Evolutionary conservation across 2,888 invertebrate species (phyloP).

Genomic region (Dascillus cervinus): DNA sequence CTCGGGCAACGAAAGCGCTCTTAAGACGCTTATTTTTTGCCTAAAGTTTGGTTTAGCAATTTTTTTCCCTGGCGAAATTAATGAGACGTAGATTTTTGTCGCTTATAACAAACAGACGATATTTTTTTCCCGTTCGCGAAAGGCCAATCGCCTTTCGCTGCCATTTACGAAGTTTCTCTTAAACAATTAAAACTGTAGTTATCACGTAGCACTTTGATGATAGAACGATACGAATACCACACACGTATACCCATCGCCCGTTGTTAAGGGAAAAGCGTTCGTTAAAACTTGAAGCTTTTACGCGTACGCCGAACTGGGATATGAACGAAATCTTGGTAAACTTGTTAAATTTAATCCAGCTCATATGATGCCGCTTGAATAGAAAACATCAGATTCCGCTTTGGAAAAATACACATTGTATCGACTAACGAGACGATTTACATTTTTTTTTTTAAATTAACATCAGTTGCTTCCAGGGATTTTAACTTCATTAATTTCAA

Average conservation of each 20-base stretch:
- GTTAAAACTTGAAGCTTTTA: constrained; percentile 28
- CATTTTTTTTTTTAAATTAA: too few species aligned
- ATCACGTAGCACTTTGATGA: constrained; percentile 20
- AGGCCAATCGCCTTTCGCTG: constrained; percentile 8
- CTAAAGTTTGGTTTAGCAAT: constrained; percentile 18
- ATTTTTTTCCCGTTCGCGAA: constrained; percentile 4
- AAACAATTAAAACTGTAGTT: constrained; percentile 17
- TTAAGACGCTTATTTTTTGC: constrained; percentile 11
- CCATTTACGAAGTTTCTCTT: constrained; percentile 7
- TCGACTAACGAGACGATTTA: too few species aligned
- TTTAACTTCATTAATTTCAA: too few species aligned
- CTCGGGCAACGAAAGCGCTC: constrained; percentile 17
- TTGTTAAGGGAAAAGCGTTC: constrained; percentile 21
- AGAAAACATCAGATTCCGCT: too few species aligned
- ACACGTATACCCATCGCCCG: constrained; percentile 21
- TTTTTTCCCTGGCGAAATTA: constrained; percentile 22
- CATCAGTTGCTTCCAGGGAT: too few species aligned
- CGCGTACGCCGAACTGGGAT: constrained; percentile 25
- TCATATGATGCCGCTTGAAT: constrained; percentile 23
- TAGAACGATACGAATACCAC: constrained; percentile 23
- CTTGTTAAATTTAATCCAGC: constrained; percentile 30
- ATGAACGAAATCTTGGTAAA: constrained; percentile 27
- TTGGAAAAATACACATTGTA: too few species aligned
- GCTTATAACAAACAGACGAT: constrained; percentile 14
- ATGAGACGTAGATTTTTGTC: constrained; percentile 21